phyloP scores from a whole-genome alignment of 2,113 vertebrate species.

The Tautogolabrus adspersus region DNA sequence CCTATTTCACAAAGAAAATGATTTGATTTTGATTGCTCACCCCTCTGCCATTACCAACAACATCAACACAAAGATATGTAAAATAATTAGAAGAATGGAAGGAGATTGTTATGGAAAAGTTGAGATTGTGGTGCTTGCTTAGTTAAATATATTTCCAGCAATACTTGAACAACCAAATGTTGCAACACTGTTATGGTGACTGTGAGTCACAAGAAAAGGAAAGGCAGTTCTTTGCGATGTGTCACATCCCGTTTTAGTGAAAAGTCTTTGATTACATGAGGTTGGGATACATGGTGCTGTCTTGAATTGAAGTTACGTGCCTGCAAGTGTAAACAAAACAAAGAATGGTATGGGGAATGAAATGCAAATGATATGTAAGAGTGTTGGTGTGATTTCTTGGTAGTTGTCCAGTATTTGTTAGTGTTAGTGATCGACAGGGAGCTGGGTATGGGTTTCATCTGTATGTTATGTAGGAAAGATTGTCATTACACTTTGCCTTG shows the following conservation, averaged over 20 bases:
- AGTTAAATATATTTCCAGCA: not conserved
- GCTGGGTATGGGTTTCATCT: not conserved
- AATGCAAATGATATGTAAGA: not conserved
- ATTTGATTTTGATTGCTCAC: not conserved
- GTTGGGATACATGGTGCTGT: no score
- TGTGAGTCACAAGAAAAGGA: slow-evolving; percentile 20
- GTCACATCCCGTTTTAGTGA: slow-evolving; percentile 26
- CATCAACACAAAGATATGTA: not conserved
- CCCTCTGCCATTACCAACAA: not conserved
- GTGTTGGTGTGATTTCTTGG: not conserved
- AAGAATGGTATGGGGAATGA: not conserved
- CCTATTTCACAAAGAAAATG: not conserved
- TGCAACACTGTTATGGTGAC: not conserved
- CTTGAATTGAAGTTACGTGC: no score
- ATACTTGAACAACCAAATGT: not conserved
- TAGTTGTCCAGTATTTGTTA: not conserved
- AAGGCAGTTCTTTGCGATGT: not conserved
- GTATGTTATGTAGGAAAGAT: not conserved
- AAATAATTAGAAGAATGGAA: no score
- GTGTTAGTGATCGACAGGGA: not conserved
- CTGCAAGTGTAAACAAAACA: not conserved
- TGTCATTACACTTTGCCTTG: not conserved
- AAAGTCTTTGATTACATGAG: not conserved
- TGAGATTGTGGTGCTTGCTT: no score
- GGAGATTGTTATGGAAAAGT: not conserved